Base-by-base conservation (phyloP, 2,888 invertebrate species). In the Orthosia cruda region DNA sequence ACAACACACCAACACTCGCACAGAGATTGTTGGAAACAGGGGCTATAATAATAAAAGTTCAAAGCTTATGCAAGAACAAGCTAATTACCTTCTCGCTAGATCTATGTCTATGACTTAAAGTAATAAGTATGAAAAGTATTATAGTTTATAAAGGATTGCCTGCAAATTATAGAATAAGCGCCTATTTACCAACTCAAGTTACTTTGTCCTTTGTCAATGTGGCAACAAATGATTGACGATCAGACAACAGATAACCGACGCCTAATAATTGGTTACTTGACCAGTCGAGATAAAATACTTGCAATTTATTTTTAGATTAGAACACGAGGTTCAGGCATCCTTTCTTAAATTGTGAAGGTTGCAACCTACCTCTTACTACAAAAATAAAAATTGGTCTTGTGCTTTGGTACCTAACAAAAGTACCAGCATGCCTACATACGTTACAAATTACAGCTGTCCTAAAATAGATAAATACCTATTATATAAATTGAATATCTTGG, bases 281-380 rank as follows among this genome's bases (percentile, higher is more conserved):
- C 40, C 40, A 55, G 47, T 40, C 47, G 3, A 50, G 49, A 55
- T 13, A 69, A 82, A 80, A 61, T 54, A 26, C 13, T 62, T 47
- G 54, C 13, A 50, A 57, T 71, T 57, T 9, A 16, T 58, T 77
- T 78, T 49, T 15, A 20, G 54, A 59, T 49, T 49, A 23, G 23
- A 59, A 23, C 16, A 40, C 11, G 32, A 18, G 40, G 13, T 54
- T 11, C 47, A 59, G 32, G 23, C 26, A 23, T 40, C 32, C 50
- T 77, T 68, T 75, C 61, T 47, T 74, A 74, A 45, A 50, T 54
- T 47, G 47, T n/a, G 32, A 75, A 72, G 59, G 61, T 75, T 74
- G 20, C 20, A 40, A 9, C 40, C 40, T 1, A 40, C 40, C 40
- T 40, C 1, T 40, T 1, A 40, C 40, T 9, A 40, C 9, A 9